Percentiles rank a stretch among this genome's conserved stretches.
phyloP scores from a whole-genome alignment of 2,797 vertebrate genomes.

The Eospalax fontanierii region DNA sequence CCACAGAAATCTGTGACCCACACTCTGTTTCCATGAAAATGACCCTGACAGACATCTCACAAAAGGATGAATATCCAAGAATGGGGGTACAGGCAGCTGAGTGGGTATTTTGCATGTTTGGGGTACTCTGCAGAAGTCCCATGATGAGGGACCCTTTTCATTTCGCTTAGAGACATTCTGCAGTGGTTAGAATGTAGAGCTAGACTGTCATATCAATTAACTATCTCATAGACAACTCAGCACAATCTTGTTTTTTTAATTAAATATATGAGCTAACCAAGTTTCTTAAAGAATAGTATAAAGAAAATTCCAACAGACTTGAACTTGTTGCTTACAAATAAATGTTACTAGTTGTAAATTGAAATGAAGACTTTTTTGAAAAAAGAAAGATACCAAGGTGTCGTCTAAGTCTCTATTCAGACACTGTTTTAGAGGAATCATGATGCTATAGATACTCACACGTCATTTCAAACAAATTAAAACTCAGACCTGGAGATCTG shows the following conservation, averaged over 20 bases:
- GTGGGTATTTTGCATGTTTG: constrained; percentile 14
- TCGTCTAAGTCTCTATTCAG: not conserved
- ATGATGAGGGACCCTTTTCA: not conserved
- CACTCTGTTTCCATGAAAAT: constrained; percentile 7
- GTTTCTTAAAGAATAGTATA: constrained; percentile 28
- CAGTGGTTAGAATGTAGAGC: constrained; percentile 10
- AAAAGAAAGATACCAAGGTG: not conserved
- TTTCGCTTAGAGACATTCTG: constrained; percentile 24
- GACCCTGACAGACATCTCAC: not conserved
- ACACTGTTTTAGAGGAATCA: constrained; percentile 40
- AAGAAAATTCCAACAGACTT: constrained; percentile 36
- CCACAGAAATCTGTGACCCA: not conserved
- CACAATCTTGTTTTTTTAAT: not conserved
- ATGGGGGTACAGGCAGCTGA: not conserved
- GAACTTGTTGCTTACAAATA: constrained; percentile 17
- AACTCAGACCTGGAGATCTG: too few relatives aligned
- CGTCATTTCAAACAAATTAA: constrained; percentile 56
- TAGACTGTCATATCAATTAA: constrained; percentile 14
- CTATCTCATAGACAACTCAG: not conserved
- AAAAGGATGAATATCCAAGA: not conserved
- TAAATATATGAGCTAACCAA: constrained; percentile 48
- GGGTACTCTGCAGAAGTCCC: not conserved
- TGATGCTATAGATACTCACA: not conserved
- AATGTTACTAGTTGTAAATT: not conserved
- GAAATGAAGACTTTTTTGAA: constrained; percentile 55